A percentile compares a stretch with the other conserved stretches of the same genome.
These are phyloP conservation scores for Oasisia sp. DNA, from an alignment of 2,888 invertebrate genomes.

Conservation along the genomic window DNA sequence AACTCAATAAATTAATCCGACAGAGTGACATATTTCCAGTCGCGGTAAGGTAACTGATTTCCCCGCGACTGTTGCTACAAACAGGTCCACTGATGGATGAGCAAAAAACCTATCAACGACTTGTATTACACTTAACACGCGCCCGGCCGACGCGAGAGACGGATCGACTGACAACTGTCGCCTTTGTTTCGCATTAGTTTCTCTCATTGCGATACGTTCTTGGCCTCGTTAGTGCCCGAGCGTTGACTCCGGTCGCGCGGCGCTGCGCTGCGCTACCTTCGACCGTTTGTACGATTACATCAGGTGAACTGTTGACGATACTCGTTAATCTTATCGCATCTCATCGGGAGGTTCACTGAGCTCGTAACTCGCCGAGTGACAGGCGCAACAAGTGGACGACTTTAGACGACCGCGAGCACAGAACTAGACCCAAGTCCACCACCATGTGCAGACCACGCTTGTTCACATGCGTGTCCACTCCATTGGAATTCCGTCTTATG, in stretches of 20 bases:
- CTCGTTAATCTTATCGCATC: slow-evolving; percentile 11
- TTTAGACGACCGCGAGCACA: not conserved
- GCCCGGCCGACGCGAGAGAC: not conserved
- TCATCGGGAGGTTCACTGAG: not conserved
- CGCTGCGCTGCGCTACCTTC: not conserved
- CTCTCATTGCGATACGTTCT: not conserved
- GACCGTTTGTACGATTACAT: not conserved
- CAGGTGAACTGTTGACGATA: not conserved
- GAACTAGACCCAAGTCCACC: not conserved
- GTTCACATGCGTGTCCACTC: not conserved
- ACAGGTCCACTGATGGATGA: not conserved
- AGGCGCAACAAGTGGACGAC: not conserved
- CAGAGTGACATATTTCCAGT: not conserved
- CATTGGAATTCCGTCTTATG: not conserved
- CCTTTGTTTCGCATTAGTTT: not conserved
- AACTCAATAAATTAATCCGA: not conserved
- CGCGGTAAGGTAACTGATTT: not conserved
- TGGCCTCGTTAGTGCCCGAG: not conserved
- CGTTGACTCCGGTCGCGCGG: no score
- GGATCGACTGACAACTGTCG: not conserved
- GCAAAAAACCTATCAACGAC: not conserved
- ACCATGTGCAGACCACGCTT: not conserved
- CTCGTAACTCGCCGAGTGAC: not conserved
- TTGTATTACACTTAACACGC: not conserved
- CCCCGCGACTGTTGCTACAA: not conserved